These are phyloP conservation scores for Noctua pronuba DNA, from an alignment of 2,888 invertebrate species.

Conservation along the genomic window DNA sequence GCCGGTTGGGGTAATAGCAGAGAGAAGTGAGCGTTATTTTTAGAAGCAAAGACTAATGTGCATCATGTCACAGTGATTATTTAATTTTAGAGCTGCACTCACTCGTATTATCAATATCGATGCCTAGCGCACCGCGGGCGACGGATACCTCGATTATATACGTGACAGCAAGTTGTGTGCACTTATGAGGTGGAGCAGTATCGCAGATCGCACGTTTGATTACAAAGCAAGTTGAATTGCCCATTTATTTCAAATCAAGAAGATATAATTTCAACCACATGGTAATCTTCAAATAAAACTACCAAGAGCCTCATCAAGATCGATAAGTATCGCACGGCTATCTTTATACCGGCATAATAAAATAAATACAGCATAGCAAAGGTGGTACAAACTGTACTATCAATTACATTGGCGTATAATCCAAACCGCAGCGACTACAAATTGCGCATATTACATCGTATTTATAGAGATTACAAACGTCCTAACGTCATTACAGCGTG, in stretches of 20 bases:
- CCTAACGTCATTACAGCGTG: constrained; percentile 54
- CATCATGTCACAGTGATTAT: constrained; percentile 43
- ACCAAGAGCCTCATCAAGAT: background rate
- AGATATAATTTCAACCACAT: background rate
- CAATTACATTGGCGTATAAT: constrained; percentile 58
- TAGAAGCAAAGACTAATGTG: constrained; percentile 43
- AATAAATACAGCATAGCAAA: constrained; percentile 43
- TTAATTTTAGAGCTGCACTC: constrained; percentile 52
- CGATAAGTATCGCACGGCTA: constrained; percentile 28
- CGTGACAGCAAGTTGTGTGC: constrained; percentile 18
- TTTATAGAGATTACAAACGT: constrained; percentile 63
- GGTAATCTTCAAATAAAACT: background rate
- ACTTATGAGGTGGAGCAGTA: background rate
- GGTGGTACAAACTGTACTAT: constrained; percentile 55
- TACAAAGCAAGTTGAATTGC: background rate
- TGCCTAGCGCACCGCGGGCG: constrained; percentile 35
- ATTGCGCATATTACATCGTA: constrained; percentile 60
- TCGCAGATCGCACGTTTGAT: background rate
- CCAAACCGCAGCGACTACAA: constrained; percentile 61
- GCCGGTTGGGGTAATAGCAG: constrained; percentile 40
- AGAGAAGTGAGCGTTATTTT: constrained; percentile 52
- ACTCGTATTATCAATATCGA: constrained; percentile 36
- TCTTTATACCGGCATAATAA: constrained; percentile 22
- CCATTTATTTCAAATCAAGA: constrained; percentile 12
- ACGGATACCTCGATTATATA: constrained; percentile 30